Evolutionary conservation across 2,113 vertebrate genomes (phyloP).

Genomic region (Thomomys bottae): DNA sequence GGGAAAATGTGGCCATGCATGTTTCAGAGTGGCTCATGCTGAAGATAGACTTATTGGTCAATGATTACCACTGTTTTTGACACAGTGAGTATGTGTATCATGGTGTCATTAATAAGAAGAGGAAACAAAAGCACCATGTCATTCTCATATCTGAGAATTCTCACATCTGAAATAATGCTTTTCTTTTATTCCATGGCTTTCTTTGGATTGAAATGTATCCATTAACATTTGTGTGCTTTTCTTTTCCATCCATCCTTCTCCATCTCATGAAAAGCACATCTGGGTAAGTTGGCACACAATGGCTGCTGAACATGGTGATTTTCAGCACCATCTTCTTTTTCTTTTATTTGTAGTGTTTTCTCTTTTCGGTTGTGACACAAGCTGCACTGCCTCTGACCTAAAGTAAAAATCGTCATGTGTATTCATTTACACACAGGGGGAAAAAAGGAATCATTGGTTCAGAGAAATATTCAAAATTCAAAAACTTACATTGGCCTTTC

Average conservation of each 20-base stretch:
- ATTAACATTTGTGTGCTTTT: slow-evolving; percentile 98
- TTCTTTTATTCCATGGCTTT: slow-evolving; percentile 83
- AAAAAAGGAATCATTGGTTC: slow-evolving; percentile 75
- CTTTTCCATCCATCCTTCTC: slow-evolving; percentile 92
- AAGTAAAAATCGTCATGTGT: slow-evolving; percentile 54
- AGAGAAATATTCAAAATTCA: slow-evolving; percentile 74
- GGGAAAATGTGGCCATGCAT: slow-evolving; percentile 73
- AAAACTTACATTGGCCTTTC: slow-evolving; percentile 1
- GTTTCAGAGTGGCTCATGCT: slow-evolving; percentile 77
- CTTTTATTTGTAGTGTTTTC: slow-evolving; percentile 74
- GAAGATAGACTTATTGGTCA: slow-evolving; percentile 62
- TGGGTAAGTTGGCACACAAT: slow-evolving; percentile 92
- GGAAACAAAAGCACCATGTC: slow-evolving; percentile 15
- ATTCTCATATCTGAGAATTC: slow-evolving; percentile 69
- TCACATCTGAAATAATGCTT: slow-evolving; percentile 72
- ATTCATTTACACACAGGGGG: slow-evolving; percentile 32
- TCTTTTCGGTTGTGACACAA: slow-evolving; percentile 75
- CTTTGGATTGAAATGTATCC: slow-evolving; percentile 85
- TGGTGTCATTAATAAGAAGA: background rate
- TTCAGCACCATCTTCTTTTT: slow-evolving; percentile 87
- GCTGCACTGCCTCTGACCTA: slow-evolving; percentile 77
- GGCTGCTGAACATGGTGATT: slow-evolving; percentile 89
- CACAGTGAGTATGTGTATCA: slow-evolving; percentile 59
- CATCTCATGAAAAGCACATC: slow-evolving; percentile 94
- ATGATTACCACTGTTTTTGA: slow-evolving; percentile 50